Conservation (phyloP, 1,140 invertebrate species). For the Zaprionus camerounensis region DNA sequence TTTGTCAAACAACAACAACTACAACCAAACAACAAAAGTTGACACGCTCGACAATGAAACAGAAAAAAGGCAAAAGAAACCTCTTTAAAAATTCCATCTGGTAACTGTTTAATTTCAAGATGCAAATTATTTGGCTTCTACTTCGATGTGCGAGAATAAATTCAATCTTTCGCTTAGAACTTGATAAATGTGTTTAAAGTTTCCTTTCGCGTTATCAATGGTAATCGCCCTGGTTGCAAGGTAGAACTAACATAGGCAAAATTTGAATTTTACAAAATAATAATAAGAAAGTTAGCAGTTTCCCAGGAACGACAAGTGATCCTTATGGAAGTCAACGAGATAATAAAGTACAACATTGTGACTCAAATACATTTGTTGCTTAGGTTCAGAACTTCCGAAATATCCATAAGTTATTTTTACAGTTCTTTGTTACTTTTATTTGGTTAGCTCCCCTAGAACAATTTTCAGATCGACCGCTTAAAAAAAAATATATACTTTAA, state of each 20-base stretch:
- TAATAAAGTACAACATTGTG: no score
- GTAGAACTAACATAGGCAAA: no score
- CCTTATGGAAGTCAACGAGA: no score
- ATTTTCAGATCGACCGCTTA: not conserved
- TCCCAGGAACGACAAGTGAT: no score
- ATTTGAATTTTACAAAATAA: no score
- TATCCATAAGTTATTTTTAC: no score
- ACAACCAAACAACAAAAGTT: slow-evolving; percentile 50
- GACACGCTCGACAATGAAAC: slow-evolving; percentile 19
- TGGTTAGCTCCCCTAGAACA: no score
- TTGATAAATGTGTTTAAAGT: not conserved
- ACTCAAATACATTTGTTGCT: no score
- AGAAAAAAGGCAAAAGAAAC: not conserved
- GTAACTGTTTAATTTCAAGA: slow-evolving; percentile 8
- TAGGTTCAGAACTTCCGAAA: no score
- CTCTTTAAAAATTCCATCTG: slow-evolving; percentile 5
- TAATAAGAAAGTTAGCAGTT: no score
- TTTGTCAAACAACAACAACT: slow-evolving; percentile 62
- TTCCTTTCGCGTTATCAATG: not conserved
- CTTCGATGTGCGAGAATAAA: not conserved
- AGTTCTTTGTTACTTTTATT: no score
- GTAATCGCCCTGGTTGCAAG: no score
- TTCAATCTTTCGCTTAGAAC: not conserved
- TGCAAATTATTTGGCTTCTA: not conserved
- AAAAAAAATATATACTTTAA: not conserved